Base-by-base conservation (phyloP, 2,888 invertebrate species). In the Cheilosia grossa region DNA sequence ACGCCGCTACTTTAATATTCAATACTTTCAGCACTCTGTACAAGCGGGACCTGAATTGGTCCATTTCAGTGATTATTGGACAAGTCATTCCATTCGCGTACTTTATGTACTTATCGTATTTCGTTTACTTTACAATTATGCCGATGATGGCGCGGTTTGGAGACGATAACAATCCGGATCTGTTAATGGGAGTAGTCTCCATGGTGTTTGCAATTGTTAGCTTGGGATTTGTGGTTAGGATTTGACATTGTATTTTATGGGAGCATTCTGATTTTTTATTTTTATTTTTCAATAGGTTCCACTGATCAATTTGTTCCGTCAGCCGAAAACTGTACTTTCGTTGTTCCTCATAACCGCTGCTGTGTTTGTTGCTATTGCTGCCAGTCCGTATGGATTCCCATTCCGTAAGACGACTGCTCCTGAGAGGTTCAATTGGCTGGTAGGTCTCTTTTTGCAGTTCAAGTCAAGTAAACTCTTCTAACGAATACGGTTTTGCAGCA, bases 121-220 rank as follows among this genome's bases (percentile, higher is more conserved):
- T 92, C 40, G 91, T 93, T 49, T 92, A 93, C 63, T 91, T 92
- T 19, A 92, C 93, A 33, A 94, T 95, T 86, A 92, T 94, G 17
- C 95, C 95, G 1, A 93, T 94, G 87, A 92, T 93, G 90, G 95
- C 94, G 0, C 91, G 94, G 6, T 90, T 92, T 56, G 94, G 94
- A 1, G 90, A 92, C 1, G 89, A 89, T 24, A 87, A 90, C 0
- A 93, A 93, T 88, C 94, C 95, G 0, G 95, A 95, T 85, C 66
- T 94, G 0, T 88, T 94, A 17, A 92, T 95, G 82, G 93, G 92
- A 2, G 89, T 88, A 33, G 89, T 89, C 33, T 89, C 91, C 2
- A 87, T 88, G 0, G 6, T 90, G 0, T 87, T 90, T 58, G 88
- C 89, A 5, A 33, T 90, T 0, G 59, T 91, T 4, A 87, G 90